Base-by-base conservation (phyloP, 2,888 invertebrate genomes). In the Anoplius nigerrimus region DNA sequence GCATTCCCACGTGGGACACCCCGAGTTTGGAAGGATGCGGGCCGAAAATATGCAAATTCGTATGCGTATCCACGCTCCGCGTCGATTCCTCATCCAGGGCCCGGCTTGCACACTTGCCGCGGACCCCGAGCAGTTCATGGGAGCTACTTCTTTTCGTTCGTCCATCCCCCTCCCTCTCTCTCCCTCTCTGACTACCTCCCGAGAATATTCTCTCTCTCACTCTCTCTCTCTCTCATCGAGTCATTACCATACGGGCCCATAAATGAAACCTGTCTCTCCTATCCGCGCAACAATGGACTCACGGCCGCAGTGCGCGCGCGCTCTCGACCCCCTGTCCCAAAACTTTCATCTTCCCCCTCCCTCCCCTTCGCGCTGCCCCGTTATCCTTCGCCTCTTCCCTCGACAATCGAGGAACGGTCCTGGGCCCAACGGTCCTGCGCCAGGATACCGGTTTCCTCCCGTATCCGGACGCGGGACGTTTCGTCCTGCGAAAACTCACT, bases 11-110 rank as follows among this genome's bases (percentile, higher is more conserved):
- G 86, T 84, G 85, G 85, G 86, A 79, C 78, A 52, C 16, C 71
- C 55, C 71, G 61, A n/a, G n/a, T n/a, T 56, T 61, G 71, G 72
- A 79, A 79, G 78, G 81, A 84, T 81, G 81, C 86, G 86, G 87
- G 87, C 84, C 86, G 81, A 87, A 87, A 87, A 85, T 87, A 88
- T 88, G 88, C 82, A 82, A 88, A 88, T 88, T 66, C 58, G 55
- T 58, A 68, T 73, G 68, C 71, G 62, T 71, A 73, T 78, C 72
- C 75, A 63, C 55, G 69, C 74, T 72, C 18, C n/a, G 66, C 34
- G 74, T 76, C 72, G 79, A 82, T 86, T 79, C 75, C 80, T 80
- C 81, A 78, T 74, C 72, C 76, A 69, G 74, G 62, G 68, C 62
- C 75, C 69, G 73, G 66, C 76, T 78, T 77, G 74, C 79, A 74